A percentile compares a stretch with the other conserved stretches of the same genome.
Evolutionary conservation across 2,797 vertebrate species (phyloP).

Genomic region (Sebastiscus tertius): DNA sequence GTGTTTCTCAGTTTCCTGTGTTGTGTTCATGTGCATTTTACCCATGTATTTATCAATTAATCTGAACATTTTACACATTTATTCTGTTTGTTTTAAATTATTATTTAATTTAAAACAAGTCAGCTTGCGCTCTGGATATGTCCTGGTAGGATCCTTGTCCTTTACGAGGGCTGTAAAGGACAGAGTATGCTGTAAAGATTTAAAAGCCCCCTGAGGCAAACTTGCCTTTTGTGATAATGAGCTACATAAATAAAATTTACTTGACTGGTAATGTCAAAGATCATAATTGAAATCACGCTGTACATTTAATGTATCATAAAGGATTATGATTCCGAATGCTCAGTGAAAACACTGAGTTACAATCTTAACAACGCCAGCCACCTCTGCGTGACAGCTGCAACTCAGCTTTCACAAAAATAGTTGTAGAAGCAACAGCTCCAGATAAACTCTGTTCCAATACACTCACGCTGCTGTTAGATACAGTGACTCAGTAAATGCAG

Average conservation of each 20-base stretch:
- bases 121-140: background rate
- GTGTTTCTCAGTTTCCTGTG: background rate
- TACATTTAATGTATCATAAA: background rate
- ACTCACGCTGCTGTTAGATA: background rate
- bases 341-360: background rate
- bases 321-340: background rate
- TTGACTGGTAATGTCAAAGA: background rate
- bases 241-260: background rate
- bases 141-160: background rate
- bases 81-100: background rate
- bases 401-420: slow-evolving; percentile 18
- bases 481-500: slow-evolving; percentile 3
- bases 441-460: background rate
- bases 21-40: background rate
- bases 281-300: background rate
- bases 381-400: slow-evolving; percentile 4
- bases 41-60: background rate
- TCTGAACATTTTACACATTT: background rate
- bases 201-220: background rate
- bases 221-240: background rate
- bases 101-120: background rate
- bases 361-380: background rate
- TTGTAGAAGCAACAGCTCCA: background rate
- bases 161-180: background rate
- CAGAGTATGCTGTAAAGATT: background rate